phyloP scores from a whole-genome alignment of 1,140 invertebrate genomes.

The Aphelenchoides besseyi region DNA sequence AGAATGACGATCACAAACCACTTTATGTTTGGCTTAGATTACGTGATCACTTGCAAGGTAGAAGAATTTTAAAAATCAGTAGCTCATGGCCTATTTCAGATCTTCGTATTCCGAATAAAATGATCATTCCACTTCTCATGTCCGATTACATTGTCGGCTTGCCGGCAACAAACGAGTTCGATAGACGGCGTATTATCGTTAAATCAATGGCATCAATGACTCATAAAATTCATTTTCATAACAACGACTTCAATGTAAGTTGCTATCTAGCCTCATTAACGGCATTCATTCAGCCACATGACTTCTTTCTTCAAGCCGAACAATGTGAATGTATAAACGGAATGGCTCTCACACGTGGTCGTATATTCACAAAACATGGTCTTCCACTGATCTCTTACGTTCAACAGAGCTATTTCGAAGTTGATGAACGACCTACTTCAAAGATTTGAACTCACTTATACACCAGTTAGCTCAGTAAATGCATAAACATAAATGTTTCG shows the following conservation, averaged over 20 bases:
- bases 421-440: neutral
- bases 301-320: neutral
- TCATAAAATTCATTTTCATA: neutral
- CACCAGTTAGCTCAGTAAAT: neutral
- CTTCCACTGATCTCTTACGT: neutral
- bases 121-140: neutral
- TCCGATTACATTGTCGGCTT: conserved; percentile 2
- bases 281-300: neutral
- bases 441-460: conserved; percentile 11
- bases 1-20: neutral
- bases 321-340: neutral
- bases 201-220: conserved; percentile 4
- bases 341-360: neutral
- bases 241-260: conserved; percentile 4
- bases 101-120: neutral
- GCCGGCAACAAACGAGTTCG: neutral
- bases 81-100: too few relatives aligned
- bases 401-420: neutral
- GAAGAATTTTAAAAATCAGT: too few relatives aligned
- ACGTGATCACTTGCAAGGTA: neutral
- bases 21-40: neutral
- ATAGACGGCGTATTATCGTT: neutral
- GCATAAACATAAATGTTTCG: neutral
- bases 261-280: neutral
- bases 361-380: conserved; percentile 2